These are phyloP conservation scores for Shargacucullia verbasci DNA, from an alignment of 2,888 invertebrate genomes.

Conservation along the genomic window DNA sequence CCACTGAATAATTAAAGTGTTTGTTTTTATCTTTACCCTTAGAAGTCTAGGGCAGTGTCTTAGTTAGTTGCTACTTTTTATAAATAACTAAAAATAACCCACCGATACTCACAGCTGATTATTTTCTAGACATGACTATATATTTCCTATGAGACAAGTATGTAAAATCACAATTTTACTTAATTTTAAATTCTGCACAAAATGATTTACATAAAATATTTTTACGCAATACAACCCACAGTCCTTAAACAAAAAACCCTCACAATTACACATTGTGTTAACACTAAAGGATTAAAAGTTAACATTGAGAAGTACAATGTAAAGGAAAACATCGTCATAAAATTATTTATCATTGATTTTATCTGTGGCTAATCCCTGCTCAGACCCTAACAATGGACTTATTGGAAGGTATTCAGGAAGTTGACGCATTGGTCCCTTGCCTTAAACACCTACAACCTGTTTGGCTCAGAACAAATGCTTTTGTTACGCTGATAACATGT, in stretches of 20 bases:
- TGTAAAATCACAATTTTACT: no score
- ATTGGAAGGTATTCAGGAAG: constrained; percentile 74
- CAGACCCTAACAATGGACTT: constrained; percentile 64
- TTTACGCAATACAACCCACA: constrained; percentile 40
- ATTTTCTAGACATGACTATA: no score
- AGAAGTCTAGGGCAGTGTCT: no score
- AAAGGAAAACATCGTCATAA: constrained; percentile 54
- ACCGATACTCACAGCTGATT: no score
- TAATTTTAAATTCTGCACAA: no score
- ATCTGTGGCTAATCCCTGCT: constrained; percentile 72
- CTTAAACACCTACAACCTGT: constrained; percentile 65
- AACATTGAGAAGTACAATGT: constrained; percentile 43
- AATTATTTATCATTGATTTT: constrained; percentile 65
- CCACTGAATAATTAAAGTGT: no score
- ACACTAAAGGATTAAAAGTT: constrained; percentile 47
- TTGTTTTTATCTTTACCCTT: no score
- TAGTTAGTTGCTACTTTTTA: no score
- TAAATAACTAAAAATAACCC: no score
- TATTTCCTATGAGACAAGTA: no score
- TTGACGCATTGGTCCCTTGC: constrained; percentile 78
- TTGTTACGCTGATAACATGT: constrained; percentile 73
- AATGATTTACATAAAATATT: background rate
- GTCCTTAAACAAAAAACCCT: constrained; percentile 3
- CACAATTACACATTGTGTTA: constrained; percentile 24
- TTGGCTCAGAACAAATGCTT: constrained; percentile 55